Conservation (phyloP, 2,113 vertebrate genomes). For the Accipiter virgatus region DNA sequence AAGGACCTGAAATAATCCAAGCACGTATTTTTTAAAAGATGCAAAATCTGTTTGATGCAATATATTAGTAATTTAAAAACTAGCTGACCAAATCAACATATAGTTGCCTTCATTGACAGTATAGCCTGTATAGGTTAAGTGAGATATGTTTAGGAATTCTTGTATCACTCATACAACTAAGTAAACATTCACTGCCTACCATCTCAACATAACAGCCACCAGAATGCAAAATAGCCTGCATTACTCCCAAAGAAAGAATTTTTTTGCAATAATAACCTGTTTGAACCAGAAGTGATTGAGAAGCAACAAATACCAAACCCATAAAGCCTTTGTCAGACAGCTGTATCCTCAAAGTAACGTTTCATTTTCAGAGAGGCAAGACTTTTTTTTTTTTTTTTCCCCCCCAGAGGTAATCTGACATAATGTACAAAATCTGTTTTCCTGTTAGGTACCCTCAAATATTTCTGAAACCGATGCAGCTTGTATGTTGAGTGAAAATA, state of each 20-base stretch:
- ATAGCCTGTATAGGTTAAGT: background rate
- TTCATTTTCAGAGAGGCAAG: background rate
- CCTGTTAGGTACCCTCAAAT: background rate
- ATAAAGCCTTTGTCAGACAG: background rate
- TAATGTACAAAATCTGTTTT: background rate
- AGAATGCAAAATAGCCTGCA: background rate
- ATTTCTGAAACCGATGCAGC: background rate
- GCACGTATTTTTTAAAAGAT: background rate
- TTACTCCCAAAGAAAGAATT: background rate
- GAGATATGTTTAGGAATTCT: background rate
- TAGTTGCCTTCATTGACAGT: accelerated
- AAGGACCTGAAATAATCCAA: background rate
- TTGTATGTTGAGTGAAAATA: background rate
- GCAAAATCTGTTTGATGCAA: background rate
- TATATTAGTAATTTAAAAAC: background rate
- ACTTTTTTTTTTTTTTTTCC: background rate
- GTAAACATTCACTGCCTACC: background rate
- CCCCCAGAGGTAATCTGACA: background rate
- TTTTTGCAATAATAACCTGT: background rate
- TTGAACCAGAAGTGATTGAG: background rate
- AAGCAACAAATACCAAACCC: background rate
- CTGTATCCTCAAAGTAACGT: background rate
- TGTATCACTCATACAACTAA: background rate
- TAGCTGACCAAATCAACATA: background rate
- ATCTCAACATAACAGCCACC: background rate